These are phyloP conservation scores for Ciona savignyi DNA, from an alignment of 23 tunicate genomes.

Conservation along the genomic window DNA sequence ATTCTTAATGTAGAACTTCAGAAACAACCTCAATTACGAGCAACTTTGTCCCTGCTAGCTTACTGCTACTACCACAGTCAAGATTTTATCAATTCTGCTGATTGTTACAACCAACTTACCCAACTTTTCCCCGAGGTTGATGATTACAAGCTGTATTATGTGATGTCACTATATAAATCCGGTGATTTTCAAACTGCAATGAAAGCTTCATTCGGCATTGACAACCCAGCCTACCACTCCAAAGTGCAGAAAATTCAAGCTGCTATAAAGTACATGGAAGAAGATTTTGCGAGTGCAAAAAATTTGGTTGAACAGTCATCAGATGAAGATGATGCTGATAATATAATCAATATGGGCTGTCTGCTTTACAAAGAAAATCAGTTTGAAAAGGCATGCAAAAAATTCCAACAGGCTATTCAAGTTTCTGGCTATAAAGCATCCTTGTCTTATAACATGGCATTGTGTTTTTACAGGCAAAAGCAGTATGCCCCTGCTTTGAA, in stretches of 20 bases:
- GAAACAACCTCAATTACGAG: slow-evolving; percentile 71
- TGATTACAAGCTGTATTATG: slow-evolving; percentile 82
- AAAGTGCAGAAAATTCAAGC: slow-evolving; percentile 78
- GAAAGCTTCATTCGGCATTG: too few species aligned
- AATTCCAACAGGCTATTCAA: slow-evolving; percentile 89
- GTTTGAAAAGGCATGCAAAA: slow-evolving; percentile 79
- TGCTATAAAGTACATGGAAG: too few species aligned
- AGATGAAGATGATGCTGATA: slow-evolving; percentile 78
- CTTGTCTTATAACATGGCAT: too few species aligned
- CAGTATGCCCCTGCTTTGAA: slow-evolving; percentile 90
- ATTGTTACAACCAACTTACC: too few species aligned
- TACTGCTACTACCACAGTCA: too few species aligned
- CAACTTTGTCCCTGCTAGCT: slow-evolving; percentile 71
- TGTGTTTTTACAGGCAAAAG: too few species aligned
- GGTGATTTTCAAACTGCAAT: slow-evolving; percentile 75
- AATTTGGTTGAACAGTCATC: slow-evolving; percentile 72
- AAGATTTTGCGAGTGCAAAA: too few species aligned
- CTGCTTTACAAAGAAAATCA: too few species aligned
- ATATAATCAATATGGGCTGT: too few species aligned
- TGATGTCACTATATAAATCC: slow-evolving; percentile 81
- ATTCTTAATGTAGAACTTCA: slow-evolving; percentile 44
- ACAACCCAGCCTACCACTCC: slow-evolving; percentile 54
- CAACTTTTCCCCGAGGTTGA: too few species aligned
- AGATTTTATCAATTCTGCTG: too few species aligned
- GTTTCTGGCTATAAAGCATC: too few species aligned